Evolutionary conservation across 2,113 vertebrate genomes (phyloP).

Genomic region (Cebidichthys violaceus): DNA sequence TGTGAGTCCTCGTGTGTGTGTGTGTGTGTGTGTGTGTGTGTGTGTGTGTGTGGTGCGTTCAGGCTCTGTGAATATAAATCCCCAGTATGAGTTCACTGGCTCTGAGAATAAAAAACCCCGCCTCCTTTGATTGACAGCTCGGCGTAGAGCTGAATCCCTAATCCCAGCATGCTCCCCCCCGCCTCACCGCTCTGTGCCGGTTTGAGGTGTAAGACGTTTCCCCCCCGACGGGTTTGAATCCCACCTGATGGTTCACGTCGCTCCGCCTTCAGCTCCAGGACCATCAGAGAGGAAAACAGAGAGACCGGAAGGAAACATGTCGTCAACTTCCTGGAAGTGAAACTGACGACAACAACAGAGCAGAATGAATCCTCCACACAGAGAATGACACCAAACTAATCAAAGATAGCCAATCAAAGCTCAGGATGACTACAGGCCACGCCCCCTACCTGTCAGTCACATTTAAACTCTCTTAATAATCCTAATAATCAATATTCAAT

Average conservation of each 20-base stretch:
- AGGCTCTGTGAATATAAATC: constrained; percentile 26
- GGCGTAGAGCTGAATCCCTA: constrained; percentile 7
- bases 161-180: constrained; percentile 43
- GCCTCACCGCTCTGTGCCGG: background rate
- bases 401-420: no score
- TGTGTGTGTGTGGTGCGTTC: no score
- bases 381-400: no score
- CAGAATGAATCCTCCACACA: background rate
- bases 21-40: no score
- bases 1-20: no score
- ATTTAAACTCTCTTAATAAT: no score
- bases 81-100: background rate
- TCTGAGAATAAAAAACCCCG: constrained; percentile 37
- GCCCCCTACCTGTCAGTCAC: no score
- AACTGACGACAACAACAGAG: background rate
- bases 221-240: background rate
- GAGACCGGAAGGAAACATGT: background rate
- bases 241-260: constrained; percentile 8
- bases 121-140: constrained; percentile 49
- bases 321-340: background rate
- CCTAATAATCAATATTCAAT: background rate
- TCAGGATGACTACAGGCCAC: no score
- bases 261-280: background rate
- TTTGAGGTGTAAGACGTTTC: background rate
- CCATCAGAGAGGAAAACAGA: background rate